Evolutionary conservation across 2,888 invertebrate genomes (phyloP).

Genomic region (Ommatoiulus sabulosus): DNA sequence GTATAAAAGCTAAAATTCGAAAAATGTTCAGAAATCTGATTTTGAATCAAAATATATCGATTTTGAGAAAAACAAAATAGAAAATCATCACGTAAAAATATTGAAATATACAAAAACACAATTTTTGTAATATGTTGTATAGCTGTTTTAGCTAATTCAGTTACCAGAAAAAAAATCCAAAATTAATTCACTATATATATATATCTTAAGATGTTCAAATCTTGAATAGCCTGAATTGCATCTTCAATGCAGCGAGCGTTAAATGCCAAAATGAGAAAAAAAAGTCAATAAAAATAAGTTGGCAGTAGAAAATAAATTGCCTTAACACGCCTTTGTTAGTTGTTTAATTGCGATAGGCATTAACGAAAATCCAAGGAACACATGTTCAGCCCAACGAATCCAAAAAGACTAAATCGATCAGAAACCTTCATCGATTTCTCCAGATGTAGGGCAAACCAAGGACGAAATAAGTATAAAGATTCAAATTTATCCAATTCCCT

Average conservation of each 20-base stretch:
- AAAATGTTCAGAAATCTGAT: no score
- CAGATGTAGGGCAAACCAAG: background rate
- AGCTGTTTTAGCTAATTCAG: no score
- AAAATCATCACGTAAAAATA: no score
- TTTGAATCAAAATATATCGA: no score
- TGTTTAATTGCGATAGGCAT: constrained; percentile 21
- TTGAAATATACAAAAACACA: no score
- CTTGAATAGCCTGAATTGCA: no score
- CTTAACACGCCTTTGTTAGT: constrained; percentile 35
- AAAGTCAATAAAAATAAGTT: constrained; percentile 26
- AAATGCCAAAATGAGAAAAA: background rate
- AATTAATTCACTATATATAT: no score
- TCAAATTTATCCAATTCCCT: background rate
- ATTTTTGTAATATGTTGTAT: no score
- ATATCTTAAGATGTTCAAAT: no score
- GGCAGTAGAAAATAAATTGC: background rate
- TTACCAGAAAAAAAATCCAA: no score
- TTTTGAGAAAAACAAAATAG: no score
- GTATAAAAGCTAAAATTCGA: no score
- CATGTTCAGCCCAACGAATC: constrained; percentile 2
- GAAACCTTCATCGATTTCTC: constrained; percentile 26
- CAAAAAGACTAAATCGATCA: constrained; percentile 27
- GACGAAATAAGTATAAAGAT: constrained; percentile 27
- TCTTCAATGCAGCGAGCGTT: background rate
- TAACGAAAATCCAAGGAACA: constrained; percentile 37